Base-by-base conservation (phyloP, 2,113 vertebrate species). In the Burhinus oedicnemus region DNA sequence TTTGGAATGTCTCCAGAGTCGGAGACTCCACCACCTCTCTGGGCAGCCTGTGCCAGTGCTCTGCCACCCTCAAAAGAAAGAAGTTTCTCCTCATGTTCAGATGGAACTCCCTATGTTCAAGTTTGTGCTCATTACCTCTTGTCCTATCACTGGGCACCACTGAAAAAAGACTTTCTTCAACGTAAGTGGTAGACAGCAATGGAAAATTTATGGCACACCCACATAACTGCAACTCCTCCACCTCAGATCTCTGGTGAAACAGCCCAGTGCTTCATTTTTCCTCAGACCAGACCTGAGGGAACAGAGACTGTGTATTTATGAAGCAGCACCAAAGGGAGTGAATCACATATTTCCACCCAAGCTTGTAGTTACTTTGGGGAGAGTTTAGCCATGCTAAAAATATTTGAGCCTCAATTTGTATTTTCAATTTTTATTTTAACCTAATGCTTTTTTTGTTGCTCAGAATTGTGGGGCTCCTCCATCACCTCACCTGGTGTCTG, bases 391-490 rank as follows among this genome's bases (percentile, higher is more conserved):
- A 11, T 3, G 15, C 2, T 47, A 38, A 81, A 86, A 65, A 51
- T 42, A 66, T 49, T 76, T 87, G 19, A 72, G 4, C 40, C 15
- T 57, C 14, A 5, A 5, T 78, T 83, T 58, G 32, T 86, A 8
- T 60, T 70, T 52, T 18, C 2, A 52, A 0, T 38, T 78, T 75
- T 79, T 61, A 52, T 85, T 76, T 32, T 72, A 69, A 76, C 25
- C 4, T 8, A 62, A 44, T 32, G 16, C 0, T 18, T 13, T 18
- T 22, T 1, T 0, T 10, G 15, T 60, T 89, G 34, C 11, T 90
- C 42, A 60, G 61, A 85, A 75, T 47, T 51, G 20, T 68, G 65
- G 32, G 83, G 3, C 25, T 84, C 36, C 15, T 8, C 15, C 18
- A 30, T 74, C 62, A 52, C 27, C 21, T 85, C 95, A 65, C 71